Conservation (phyloP, 2,113 vertebrate genomes). For the Bos taurus region ARS-UCD2.0 NC_037339.1:43828001-43828500, state of each 20-base stretch:
- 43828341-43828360: neutral
- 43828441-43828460: neutral
- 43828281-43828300: neutral
- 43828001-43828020: neutral
- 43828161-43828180: neutral
- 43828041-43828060: neutral
- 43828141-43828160: neutral
- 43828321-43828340: neutral
- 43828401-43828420: neutral
- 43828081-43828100: rapidly evolving
- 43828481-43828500: neutral
- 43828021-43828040: no score
- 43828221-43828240: neutral
- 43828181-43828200: neutral
- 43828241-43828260: neutral
- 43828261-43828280: neutral
- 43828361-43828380: neutral
- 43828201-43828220: neutral
- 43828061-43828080: neutral
- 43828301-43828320: neutral
- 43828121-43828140: neutral
- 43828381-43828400: neutral
- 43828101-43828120: neutral
- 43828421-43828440: neutral
- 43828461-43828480: neutral